A percentile compares a stretch with the other conserved stretches of the same genome.
Conservation (phyloP, 2,888 invertebrate species). For the Orthonychiurus folsomi region DNA sequence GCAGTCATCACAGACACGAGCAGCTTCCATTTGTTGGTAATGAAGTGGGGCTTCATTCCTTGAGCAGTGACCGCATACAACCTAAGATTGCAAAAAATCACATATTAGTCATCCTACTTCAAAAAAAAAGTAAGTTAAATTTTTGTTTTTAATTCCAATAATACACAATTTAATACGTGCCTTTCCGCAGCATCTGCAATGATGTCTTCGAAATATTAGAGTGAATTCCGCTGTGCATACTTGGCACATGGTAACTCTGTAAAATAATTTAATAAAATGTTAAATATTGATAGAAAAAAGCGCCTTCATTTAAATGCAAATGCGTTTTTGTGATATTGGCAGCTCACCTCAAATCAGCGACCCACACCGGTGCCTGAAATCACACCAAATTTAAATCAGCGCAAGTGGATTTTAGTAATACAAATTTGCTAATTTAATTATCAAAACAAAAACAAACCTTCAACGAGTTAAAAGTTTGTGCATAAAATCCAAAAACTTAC, state of each 20-base stretch:
- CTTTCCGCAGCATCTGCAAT: slow-evolving; percentile 59
- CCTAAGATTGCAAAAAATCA: too few relatives aligned
- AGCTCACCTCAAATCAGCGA: slow-evolving; percentile 52
- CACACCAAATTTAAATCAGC: neutral
- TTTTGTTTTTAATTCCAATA: slow-evolving; percentile 2
- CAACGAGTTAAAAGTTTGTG: too few relatives aligned
- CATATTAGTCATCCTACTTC: too few relatives aligned
- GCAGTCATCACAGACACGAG: slow-evolving; percentile 51
- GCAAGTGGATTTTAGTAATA: neutral
- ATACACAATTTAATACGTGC: slow-evolving; percentile 44
- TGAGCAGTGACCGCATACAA: slow-evolving; percentile 56
- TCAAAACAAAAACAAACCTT: too few relatives aligned
- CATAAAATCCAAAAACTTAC: too few relatives aligned
- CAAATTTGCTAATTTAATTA: neutral
- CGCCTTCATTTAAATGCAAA: too few relatives aligned
- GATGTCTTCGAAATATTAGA: slow-evolving; percentile 56
- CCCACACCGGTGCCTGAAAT: slow-evolving; percentile 51
- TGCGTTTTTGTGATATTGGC: too few relatives aligned
- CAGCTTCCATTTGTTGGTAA: slow-evolving; percentile 48
- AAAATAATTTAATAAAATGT: too few relatives aligned
- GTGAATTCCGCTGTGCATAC: slow-evolving; percentile 56
- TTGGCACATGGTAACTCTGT: slow-evolving; percentile 58
- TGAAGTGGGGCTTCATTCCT: slow-evolving; percentile 49
- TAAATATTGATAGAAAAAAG: too few relatives aligned
- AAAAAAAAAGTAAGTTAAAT: too few relatives aligned